Percentiles rank a stretch among this genome's conserved stretches.
Conservation (phyloP, 2,888 invertebrate genomes). For the Drosophila barbarae region DNA sequence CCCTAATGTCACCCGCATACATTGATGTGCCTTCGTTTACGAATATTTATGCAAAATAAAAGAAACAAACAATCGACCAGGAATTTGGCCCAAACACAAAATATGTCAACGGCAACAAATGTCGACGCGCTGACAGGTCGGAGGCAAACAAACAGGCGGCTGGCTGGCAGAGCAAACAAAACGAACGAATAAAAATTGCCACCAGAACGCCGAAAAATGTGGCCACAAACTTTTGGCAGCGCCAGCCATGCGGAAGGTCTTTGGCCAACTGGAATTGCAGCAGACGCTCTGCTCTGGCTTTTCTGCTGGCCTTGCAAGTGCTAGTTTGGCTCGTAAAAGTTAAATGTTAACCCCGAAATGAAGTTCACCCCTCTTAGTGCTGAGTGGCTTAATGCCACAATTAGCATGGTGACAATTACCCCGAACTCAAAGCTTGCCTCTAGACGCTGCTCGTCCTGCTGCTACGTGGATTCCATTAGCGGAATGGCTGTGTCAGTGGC, state of each 20-base stretch:
- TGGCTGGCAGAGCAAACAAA: constrained; percentile 19
- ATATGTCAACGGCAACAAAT: constrained; percentile 67
- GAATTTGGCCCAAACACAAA: constrained; percentile 48
- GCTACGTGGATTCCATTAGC: constrained; percentile 23
- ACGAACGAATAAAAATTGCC: constrained; percentile 18
- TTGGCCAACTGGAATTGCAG: constrained; percentile 45
- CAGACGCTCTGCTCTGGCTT: constrained; percentile 23
- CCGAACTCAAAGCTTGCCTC: constrained; percentile 15
- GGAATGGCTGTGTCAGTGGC: constrained; percentile 20
- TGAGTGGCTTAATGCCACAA: constrained; percentile 47
- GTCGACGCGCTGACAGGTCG: constrained; percentile 53
- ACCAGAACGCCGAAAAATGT: constrained; percentile 50
- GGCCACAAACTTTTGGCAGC: constrained; percentile 20
- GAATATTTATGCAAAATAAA: constrained; percentile 42
- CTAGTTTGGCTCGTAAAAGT: constrained; percentile 39
- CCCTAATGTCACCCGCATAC: constrained; percentile 10
- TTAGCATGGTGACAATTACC: constrained; percentile 42
- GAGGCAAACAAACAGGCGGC: constrained; percentile 27
- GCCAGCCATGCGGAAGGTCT: constrained; percentile 36
- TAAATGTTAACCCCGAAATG: constrained; percentile 32
- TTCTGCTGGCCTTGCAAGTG: constrained; percentile 61
- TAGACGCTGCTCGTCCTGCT: constrained; percentile 3
- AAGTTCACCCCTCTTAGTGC: constrained; percentile 38
- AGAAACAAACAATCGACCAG: constrained; percentile 41
- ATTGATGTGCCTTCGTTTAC: constrained; percentile 10